Evolutionary conservation across 2,797 vertebrate genomes (phyloP).

Genomic region (Calcarius lapponicus): DNA sequence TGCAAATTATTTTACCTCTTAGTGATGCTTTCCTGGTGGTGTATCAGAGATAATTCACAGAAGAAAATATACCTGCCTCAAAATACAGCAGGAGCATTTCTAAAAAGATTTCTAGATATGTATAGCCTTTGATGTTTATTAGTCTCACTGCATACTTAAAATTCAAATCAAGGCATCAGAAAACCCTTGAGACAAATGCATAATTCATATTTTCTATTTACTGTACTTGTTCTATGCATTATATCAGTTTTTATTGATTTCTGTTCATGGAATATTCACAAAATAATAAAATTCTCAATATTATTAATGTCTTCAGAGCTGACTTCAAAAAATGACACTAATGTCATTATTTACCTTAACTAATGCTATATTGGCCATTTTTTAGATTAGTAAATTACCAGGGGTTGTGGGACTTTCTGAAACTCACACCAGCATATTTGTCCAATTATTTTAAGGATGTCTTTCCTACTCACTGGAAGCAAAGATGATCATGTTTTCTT

Average conservation of each 20-base stretch:
- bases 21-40: not conserved
- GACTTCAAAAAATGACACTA: not conserved
- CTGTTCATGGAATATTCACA: not conserved
- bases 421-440: not conserved
- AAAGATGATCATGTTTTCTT: not conserved
- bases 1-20: not conserved
- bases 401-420: not conserved
- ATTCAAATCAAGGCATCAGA: not conserved
- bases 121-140: not conserved
- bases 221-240: not conserved
- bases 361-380: not conserved
- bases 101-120: not conserved
- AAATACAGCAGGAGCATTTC: not conserved
- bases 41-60: not conserved
- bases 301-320: not conserved
- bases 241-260: not conserved
- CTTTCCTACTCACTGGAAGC: not conserved
- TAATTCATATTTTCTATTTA: not conserved
- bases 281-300: not conserved
- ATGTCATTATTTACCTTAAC: not conserved
- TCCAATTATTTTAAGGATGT: not conserved
- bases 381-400: not conserved
- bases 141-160: not conserved
- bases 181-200: not conserved
- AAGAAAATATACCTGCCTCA: not conserved